These are phyloP conservation scores for Sebastolobus alascanus DNA, from an alignment of 2,797 vertebrate species.

Conservation along the genomic window DNA sequence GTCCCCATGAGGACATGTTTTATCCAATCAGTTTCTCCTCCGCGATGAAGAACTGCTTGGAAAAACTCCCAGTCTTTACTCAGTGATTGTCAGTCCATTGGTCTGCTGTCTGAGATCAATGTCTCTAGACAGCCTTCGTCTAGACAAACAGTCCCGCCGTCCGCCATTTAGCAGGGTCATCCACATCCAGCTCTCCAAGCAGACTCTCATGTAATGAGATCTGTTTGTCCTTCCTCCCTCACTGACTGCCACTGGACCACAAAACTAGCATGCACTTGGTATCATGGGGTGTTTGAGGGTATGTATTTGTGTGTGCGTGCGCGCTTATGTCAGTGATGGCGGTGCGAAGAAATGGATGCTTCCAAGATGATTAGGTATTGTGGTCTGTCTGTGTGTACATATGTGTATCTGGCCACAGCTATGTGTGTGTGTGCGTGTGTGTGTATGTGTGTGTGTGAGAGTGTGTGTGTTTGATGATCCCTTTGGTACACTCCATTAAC, in stretches of 20 bases:
- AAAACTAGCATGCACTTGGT: constrained; percentile 24
- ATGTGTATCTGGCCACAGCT: background rate
- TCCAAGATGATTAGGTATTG: constrained; percentile 13
- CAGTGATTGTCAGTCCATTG: constrained; percentile 51
- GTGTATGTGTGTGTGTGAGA: constrained; percentile 14
- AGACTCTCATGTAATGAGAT: constrained; percentile 66
- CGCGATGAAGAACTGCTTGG: constrained; percentile 30
- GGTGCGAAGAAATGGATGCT: constrained; percentile 11
- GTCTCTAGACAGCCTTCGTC: constrained; percentile 63
- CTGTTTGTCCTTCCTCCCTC: constrained; percentile 58
- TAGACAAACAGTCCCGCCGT: constrained; percentile 61
- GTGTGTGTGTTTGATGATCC: constrained; percentile 33
- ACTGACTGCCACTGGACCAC: constrained; percentile 40
- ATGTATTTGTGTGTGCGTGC: background rate
- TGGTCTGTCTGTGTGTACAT: background rate
- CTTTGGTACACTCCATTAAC: constrained; percentile 50
- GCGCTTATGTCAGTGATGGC: background rate
- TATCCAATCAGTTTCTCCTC: constrained; percentile 13
- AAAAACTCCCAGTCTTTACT: constrained; percentile 36
- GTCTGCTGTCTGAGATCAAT: constrained; percentile 66
- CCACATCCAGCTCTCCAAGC: constrained; percentile 54
- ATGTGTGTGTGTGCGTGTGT: constrained; percentile 16
- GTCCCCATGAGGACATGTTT: background rate
- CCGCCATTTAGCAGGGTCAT: constrained; percentile 63
- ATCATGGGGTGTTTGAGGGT: constrained; percentile 14